Percentiles rank a stretch among this genome's conserved stretches.
These are phyloP conservation scores for Cricetomys ansorgei DNA, from an alignment of 2,113 vertebrate genomes.

Conservation along the genomic window DNA sequence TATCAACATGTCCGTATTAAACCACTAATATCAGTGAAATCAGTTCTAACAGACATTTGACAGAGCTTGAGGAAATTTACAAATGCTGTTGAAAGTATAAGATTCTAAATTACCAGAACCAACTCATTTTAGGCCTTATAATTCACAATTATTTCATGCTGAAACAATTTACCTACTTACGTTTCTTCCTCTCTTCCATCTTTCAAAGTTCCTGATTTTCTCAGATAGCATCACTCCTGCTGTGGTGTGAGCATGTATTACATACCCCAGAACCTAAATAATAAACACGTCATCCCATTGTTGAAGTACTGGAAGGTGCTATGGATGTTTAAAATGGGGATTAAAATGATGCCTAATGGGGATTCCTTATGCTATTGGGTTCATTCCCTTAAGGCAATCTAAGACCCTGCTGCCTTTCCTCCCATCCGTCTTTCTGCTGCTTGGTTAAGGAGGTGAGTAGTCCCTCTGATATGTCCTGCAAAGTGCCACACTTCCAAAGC, in stretches of 20 bases:
- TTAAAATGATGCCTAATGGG: neutral
- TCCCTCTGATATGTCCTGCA: neutral
- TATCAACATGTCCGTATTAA: neutral
- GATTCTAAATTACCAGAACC: neutral
- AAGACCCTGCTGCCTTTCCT: neutral
- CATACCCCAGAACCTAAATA: neutral
- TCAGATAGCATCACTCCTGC: neutral
- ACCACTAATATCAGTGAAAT: neutral
- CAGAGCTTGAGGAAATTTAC: neutral
- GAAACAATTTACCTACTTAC: neutral
- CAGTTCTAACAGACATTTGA: neutral
- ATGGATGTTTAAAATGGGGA: neutral
- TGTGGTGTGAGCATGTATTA: neutral
- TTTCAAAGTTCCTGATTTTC: neutral
- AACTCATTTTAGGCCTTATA: neutral
- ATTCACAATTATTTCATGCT: neutral
- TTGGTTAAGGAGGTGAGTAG: neutral
- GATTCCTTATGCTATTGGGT: neutral
- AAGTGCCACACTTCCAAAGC: neutral
- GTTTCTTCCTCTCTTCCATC: neutral
- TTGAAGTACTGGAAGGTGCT: neutral
- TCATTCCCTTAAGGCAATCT: neutral
- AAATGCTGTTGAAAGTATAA: neutral
- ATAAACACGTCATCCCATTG: too few species aligned
- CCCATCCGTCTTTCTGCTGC: neutral